These are phyloP conservation scores for Epizoanthus illoricatus DNA, from an alignment of 92 coral and sea anemone genomes.

Conservation along the genomic window DNA sequence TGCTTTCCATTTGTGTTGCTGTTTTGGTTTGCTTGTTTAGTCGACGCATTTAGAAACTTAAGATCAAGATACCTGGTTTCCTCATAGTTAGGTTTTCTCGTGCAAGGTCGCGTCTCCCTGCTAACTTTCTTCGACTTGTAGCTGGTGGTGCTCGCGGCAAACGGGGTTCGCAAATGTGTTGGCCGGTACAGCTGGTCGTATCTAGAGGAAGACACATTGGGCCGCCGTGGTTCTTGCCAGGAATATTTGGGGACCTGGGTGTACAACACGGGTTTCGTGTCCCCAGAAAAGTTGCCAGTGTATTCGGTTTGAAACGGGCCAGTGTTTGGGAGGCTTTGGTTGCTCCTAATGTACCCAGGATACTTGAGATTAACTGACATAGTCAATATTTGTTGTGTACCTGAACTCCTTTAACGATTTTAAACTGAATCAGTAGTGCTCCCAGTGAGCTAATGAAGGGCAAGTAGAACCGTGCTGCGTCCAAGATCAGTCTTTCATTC, in stretches of 20 bases:
- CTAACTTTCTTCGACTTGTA: slow-evolving; percentile 32
- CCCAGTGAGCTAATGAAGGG: neutral
- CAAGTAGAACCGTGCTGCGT: neutral
- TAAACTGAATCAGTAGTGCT: neutral
- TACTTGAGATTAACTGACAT: neutral
- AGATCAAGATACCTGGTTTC: slow-evolving; percentile 15
- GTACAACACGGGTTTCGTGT: slow-evolving; percentile 48
- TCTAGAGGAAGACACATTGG: slow-evolving; percentile 34
- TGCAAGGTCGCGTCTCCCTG: neutral
- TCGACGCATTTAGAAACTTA: slow-evolving; percentile 8
- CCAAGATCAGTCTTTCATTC: neutral
- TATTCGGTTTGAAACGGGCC: slow-evolving; percentile 67
- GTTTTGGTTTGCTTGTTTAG: neutral
- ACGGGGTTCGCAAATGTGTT: slow-evolving; percentile 68
- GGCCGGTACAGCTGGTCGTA: slow-evolving; percentile 37
- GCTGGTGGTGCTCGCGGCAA: slow-evolving; percentile 61
- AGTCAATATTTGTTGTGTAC: neutral
- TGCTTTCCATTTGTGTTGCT: neutral
- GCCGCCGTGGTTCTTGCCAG: slow-evolving; percentile 63
- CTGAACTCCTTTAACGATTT: neutral
- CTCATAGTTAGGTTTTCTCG: neutral
- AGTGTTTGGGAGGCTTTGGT: neutral
- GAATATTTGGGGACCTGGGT: slow-evolving; percentile 64
- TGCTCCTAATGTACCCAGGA: slow-evolving; percentile 27
- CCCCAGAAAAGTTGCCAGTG: slow-evolving; percentile 53